phyloP scores from a whole-genome alignment of 2,888 invertebrate genomes.

The Coelogynopora nodosa region DNA sequence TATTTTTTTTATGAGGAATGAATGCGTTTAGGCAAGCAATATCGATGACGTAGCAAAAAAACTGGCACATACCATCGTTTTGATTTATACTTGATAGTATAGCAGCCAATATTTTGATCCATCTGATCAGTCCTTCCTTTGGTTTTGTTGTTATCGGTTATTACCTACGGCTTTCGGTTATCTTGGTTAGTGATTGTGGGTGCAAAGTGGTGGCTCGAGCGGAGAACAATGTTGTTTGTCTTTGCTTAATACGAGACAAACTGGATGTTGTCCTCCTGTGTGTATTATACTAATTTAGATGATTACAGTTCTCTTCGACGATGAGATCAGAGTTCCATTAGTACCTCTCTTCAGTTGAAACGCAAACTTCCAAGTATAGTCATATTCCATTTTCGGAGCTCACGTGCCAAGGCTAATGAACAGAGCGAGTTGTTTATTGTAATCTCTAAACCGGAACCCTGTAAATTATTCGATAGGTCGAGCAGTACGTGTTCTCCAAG shows the following conservation, averaged over 20 bases:
- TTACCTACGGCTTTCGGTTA: background rate
- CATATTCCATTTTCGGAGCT: background rate
- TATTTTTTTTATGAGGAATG: background rate
- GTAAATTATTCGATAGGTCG: background rate
- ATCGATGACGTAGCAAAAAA: conserved; percentile 12
- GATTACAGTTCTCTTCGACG: background rate
- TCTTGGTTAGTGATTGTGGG: background rate
- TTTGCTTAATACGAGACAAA: conserved; percentile 10
- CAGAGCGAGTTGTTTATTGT: conserved; percentile 31
- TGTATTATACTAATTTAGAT: conserved; percentile 31
- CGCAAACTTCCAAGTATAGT: conserved; percentile 23
- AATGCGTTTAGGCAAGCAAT: conserved; percentile 8
- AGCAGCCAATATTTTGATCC: conserved; percentile 12
- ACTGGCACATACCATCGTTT: conserved; percentile 22
- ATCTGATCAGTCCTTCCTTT: background rate
- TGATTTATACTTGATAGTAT: background rate
- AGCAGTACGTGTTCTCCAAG: conserved; percentile 32
- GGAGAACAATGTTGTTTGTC: background rate
- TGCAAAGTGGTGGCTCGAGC: background rate
- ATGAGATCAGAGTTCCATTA: background rate
- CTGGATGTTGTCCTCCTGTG: conserved; percentile 14
- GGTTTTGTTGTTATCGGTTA: conserved; percentile 13
- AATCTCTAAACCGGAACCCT: conserved; percentile 18
- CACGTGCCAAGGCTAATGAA: conserved; percentile 26
- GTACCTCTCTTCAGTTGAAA: conserved; percentile 13